Conservation (phyloP, 2,888 invertebrate genomes). For the Lepidocyrtinus sp. region DNA sequence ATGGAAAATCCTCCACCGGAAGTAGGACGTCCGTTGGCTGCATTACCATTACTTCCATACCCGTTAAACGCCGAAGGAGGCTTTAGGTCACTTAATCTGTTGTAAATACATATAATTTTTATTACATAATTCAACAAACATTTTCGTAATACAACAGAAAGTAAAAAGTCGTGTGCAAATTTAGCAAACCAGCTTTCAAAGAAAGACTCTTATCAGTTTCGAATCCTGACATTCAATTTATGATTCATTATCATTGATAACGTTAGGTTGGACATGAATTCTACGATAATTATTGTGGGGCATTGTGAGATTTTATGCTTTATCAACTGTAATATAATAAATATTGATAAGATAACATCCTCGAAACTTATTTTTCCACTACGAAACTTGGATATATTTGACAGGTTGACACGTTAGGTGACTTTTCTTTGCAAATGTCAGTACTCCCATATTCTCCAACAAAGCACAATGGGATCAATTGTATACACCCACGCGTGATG, state of each 20-base stretch:
- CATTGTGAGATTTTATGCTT: not conserved
- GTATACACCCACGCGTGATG: slow-evolving; percentile 1
- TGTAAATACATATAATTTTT: no score
- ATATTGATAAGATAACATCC: not conserved
- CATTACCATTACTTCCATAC: slow-evolving; percentile 15
- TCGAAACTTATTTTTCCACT: no score
- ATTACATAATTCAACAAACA: no score
- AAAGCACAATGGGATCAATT: slow-evolving; percentile 21
- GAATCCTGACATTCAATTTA: slow-evolving; percentile 8
- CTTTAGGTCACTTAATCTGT: slow-evolving; percentile 49
- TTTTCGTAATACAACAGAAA: no score
- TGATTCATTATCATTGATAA: slow-evolving; percentile 7
- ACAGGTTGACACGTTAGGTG: slow-evolving; percentile 47
- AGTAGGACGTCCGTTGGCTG: slow-evolving; percentile 48
- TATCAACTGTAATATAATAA: no score
- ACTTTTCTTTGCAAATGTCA: slow-evolving; percentile 23
- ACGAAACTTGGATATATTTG: no score
- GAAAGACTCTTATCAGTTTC: no score
- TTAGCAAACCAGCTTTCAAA: not conserved
- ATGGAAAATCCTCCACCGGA: slow-evolving; percentile 65
- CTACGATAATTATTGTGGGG: no score
- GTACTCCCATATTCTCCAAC: slow-evolving; percentile 10
- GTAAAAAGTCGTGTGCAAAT: no score
- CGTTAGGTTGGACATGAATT: no score
- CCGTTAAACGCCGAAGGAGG: slow-evolving; percentile 28